phyloP scores from a whole-genome alignment of 2,888 invertebrate species.

The Saturnia pavonia region DNA sequence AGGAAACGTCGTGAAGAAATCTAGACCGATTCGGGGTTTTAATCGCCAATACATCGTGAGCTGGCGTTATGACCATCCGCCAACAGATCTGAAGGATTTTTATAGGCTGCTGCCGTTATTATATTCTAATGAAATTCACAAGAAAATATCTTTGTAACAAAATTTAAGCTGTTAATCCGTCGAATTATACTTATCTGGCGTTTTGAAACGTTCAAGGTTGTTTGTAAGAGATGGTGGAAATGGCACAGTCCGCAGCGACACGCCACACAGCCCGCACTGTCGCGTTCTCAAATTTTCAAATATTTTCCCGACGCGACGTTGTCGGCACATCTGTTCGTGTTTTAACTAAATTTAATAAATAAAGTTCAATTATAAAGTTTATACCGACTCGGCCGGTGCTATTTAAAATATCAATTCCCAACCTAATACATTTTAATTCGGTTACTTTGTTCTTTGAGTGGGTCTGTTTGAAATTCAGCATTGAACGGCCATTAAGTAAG shows the following conservation, averaged over 20 bases:
- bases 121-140: not conserved
- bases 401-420: conserved; percentile 31
- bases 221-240: not conserved
- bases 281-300: conserved; percentile 4
- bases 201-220: not conserved
- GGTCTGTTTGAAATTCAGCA: not conserved
- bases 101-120: not conserved
- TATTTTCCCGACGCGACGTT: conserved; percentile 11
- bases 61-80: too few species aligned
- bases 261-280: too few species aligned
- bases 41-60: too few species aligned
- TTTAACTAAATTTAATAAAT: conserved; percentile 18
- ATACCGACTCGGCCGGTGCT: conserved; percentile 22
- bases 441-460: conserved; percentile 25
- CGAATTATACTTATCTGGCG: conserved; percentile 4
- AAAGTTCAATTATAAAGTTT: conserved; percentile 29
- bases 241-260: not conserved
- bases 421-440: conserved; percentile 31
- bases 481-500: not conserved
- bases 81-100: too few species aligned
- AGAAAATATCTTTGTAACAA: not conserved
- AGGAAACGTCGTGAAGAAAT: too few species aligned
- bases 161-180: not conserved
- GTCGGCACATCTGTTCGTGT: conserved; percentile 8
- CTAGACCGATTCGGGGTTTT: too few species aligned